A percentile compares a stretch with the other conserved stretches of the same genome.
Evolutionary conservation across 2,113 vertebrate genomes (phyloP).

Genomic region (Boleophthalmus pectinirostris): DNA sequence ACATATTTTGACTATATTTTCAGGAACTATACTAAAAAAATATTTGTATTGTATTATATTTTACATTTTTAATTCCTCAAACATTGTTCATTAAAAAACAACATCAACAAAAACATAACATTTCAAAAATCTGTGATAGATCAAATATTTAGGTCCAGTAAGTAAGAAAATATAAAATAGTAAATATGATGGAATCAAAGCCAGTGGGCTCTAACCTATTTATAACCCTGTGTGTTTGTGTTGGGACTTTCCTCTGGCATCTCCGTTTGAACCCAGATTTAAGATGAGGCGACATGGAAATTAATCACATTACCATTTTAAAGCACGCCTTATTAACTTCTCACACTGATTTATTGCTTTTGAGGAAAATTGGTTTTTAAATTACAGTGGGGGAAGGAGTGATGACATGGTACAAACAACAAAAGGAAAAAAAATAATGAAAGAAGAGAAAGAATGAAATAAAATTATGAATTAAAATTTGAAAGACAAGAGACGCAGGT

Average conservation of each 20-base stretch:
- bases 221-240: conserved; percentile 17
- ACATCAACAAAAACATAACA: too few species aligned
- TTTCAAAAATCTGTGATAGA: too few species aligned
- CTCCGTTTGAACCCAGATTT: conserved; percentile 33
- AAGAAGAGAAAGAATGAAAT: not conserved
- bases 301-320: conserved; percentile 67
- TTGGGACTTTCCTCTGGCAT: conserved; percentile 53
- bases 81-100: too few species aligned
- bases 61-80: too few species aligned
- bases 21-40: too few species aligned
- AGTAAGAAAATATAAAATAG: not conserved
- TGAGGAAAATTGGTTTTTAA: conserved; percentile 43
- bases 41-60: too few species aligned
- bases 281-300: conserved; percentile 50
- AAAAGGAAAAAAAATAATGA: not conserved
- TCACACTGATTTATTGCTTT: conserved; percentile 67
- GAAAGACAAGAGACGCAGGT: not conserved
- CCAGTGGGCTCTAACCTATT: too few species aligned
- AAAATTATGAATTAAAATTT: not conserved
- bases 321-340: conserved; percentile 56
- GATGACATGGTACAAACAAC: conserved; percentile 52
- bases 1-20: too few species aligned
- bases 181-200: too few species aligned
- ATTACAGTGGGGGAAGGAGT: conserved; percentile 40
- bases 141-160: too few species aligned